Evolutionary conservation across 2,113 vertebrate species (phyloP).

Genomic region (Notiomystis cincta): DNA sequence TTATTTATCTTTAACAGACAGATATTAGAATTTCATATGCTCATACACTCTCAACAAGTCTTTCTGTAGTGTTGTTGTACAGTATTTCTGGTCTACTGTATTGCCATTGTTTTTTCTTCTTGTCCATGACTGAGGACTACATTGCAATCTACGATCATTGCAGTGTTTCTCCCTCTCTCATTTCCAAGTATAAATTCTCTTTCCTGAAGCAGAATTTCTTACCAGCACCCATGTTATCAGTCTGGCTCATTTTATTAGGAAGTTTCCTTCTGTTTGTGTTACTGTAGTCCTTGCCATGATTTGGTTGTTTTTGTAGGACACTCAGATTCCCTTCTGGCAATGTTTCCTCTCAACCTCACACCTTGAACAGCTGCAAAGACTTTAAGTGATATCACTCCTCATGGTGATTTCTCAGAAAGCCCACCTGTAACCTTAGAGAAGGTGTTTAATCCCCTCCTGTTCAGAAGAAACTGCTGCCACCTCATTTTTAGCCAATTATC

Average conservation of each 20-base stretch:
- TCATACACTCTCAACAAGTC: not conserved
- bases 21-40: not conserved
- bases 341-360: not conserved
- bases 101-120: not conserved
- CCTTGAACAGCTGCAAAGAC: not conserved
- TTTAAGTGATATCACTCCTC: not conserved
- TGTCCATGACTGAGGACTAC: not conserved
- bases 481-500: not conserved
- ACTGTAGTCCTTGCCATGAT: not conserved
- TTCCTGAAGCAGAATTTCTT: not conserved
- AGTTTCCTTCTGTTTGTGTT: not conserved
- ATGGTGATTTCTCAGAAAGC: not conserved
- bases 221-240: not conserved
- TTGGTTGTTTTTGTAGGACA: not conserved
- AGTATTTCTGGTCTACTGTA: not conserved
- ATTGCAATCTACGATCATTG: too few species aligned
- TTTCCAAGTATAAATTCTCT: not conserved
- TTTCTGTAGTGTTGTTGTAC: not conserved
- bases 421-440: not conserved
- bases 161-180: not conserved
- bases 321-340: not conserved
- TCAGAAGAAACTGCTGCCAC: not conserved
- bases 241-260: not conserved
- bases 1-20: not conserved
- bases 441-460: not conserved